phyloP scores from a whole-genome alignment of 2,113 vertebrate genomes.

The Apodemus sylvaticus region DNA sequence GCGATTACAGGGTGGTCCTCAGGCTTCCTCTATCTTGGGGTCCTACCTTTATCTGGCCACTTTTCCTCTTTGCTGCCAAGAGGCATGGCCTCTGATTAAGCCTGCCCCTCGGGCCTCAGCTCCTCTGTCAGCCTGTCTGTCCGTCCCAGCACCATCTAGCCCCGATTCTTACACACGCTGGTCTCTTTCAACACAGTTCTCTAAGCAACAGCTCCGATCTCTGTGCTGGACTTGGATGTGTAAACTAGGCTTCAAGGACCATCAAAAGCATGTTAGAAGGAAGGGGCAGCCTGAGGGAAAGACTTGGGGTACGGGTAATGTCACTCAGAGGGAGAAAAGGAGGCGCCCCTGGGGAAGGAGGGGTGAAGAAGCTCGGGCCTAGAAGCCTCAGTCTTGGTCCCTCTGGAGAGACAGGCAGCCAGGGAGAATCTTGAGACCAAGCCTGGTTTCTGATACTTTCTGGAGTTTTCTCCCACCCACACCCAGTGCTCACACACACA shows the following conservation, averaged over 20 bases:
- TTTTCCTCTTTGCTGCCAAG: background rate
- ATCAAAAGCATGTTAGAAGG: background rate
- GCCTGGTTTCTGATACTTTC: background rate
- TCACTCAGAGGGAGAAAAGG: background rate
- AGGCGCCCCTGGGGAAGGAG: background rate
- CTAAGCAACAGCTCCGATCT: background rate
- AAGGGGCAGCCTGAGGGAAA: background rate
- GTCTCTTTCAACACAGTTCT: background rate
- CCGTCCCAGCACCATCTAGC: background rate
- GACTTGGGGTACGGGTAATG: background rate
- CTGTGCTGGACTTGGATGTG: constrained; percentile 12
- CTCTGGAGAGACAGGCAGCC: background rate
- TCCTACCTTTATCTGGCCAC: background rate
- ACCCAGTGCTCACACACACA: no score
- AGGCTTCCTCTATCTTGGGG: background rate
- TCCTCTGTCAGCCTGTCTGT: background rate
- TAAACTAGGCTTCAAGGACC: background rate
- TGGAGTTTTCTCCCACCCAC: background rate
- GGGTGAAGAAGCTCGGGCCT: background rate
- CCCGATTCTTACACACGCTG: rapidly evolving
- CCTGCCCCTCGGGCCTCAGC: background rate
- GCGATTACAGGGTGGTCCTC: background rate
- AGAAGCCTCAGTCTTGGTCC: background rate
- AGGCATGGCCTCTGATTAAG: background rate
- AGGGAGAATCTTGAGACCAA: background rate